Evolutionary conservation across 2,113 vertebrate genomes (phyloP).

Genomic region (Gnathonemus longibarbis): DNA sequence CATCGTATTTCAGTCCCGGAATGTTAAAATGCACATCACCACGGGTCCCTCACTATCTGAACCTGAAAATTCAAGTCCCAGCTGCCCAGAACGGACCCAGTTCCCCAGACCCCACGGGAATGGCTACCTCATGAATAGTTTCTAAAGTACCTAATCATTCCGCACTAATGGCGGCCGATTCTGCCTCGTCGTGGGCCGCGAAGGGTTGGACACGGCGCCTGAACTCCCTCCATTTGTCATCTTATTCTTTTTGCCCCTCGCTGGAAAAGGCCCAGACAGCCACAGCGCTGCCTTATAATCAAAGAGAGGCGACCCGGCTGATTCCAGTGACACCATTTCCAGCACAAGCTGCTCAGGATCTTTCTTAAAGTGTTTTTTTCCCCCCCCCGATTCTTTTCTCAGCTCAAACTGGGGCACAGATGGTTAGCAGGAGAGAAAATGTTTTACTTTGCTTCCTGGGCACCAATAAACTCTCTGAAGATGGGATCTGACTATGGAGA

Average conservation of each 20-base stretch:
- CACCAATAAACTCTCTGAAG: neutral
- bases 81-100: neutral
- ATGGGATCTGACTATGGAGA: neutral
- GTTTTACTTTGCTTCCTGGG: neutral
- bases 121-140: neutral
- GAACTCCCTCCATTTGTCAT: neutral
- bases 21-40: neutral
- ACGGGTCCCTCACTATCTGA: neutral
- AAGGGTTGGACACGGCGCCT: neutral
- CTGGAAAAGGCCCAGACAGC: constrained; percentile 18
- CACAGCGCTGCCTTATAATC: constrained; percentile 19
- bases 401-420: constrained; percentile 25
- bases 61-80: neutral
- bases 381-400: neutral
- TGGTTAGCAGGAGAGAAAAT: neutral
- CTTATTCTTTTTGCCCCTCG: neutral
- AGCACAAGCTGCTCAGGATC: constrained; percentile 12
- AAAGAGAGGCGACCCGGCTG: constrained; percentile 12
- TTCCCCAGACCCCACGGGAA: neutral
- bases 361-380: constrained; percentile 23
- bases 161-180: constrained; percentile 22
- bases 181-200: constrained; percentile 23
- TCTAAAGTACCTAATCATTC: neutral
- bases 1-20: neutral
- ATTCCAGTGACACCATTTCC: constrained; percentile 26